Evolutionary conservation across 2,113 vertebrate genomes (phyloP).

Genomic region (Pseudonaja textilis): DNA sequence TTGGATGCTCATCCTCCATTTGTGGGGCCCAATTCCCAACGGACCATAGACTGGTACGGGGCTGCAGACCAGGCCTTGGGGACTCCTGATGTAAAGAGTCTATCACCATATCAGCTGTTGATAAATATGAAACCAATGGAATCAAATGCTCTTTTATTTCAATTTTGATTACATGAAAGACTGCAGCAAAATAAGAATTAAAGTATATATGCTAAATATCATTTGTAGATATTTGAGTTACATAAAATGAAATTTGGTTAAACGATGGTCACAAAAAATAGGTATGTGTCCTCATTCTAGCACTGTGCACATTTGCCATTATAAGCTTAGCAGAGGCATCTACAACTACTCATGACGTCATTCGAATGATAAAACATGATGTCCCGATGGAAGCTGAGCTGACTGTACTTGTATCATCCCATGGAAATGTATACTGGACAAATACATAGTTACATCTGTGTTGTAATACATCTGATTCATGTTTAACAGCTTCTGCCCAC

Average conservation of each 20-base stretch:
- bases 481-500: not conserved
- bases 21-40: not conserved
- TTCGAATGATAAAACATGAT: not conserved
- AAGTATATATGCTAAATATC: too few species aligned
- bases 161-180: not conserved
- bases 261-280: not conserved
- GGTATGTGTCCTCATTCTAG: not conserved
- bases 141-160: not conserved
- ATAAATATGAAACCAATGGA: not conserved
- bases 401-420: not conserved
- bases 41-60: fast-evolving
- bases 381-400: not conserved
- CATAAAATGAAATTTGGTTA: not conserved
- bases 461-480: not conserved
- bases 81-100: not conserved
- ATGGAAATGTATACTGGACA: not conserved
- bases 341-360: not conserved
- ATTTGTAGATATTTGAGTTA: not conserved
- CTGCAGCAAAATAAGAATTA: not conserved
- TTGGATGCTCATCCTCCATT: not conserved
- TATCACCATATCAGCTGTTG: too few species aligned
- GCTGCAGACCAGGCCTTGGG: not conserved
- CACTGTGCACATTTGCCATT: not conserved
- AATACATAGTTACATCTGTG: not conserved
- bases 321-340: not conserved